phyloP scores from a whole-genome alignment of 2,113 vertebrate species.

The Prunella himalayana region DNA sequence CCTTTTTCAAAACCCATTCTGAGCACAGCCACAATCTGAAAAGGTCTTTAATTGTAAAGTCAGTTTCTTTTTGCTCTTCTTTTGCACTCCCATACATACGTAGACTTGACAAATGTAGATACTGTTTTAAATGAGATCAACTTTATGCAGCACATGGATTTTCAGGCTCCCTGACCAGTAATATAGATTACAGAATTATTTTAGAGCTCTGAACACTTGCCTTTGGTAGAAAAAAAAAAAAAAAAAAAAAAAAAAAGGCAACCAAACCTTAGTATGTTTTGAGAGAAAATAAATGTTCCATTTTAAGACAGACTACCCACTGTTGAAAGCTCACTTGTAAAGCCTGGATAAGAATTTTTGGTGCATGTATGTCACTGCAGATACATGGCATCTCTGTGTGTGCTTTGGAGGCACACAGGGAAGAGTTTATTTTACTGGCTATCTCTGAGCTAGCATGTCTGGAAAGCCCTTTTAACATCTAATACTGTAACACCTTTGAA shows the following conservation, averaged over 20 bases:
- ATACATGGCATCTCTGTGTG: neutral
- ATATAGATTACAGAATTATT: neutral
- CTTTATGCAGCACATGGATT: neutral
- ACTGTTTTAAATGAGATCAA: neutral
- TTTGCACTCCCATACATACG: accelerated
- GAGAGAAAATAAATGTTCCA: neutral
- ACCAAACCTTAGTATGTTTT: neutral
- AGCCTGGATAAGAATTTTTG: neutral
- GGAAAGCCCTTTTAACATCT: neutral
- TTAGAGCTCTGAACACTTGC: neutral
- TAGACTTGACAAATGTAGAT: neutral
- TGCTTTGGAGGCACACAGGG: neutral
- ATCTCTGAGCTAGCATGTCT: neutral
- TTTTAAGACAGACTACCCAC: neutral
- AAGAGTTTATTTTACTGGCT: neutral
- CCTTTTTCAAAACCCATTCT: neutral
- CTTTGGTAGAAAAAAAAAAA: neutral
- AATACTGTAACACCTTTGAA: neutral
- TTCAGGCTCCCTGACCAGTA: neutral
- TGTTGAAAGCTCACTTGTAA: neutral
- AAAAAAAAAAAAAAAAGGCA: too few species aligned
- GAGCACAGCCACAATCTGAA: neutral
- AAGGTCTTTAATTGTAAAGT: neutral
- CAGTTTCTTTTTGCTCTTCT: neutral
- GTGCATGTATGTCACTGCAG: neutral